These are phyloP conservation scores for Ambastaia sidthimunki DNA, from an alignment of 2,797 vertebrate genomes.

Conservation along the genomic window DNA sequence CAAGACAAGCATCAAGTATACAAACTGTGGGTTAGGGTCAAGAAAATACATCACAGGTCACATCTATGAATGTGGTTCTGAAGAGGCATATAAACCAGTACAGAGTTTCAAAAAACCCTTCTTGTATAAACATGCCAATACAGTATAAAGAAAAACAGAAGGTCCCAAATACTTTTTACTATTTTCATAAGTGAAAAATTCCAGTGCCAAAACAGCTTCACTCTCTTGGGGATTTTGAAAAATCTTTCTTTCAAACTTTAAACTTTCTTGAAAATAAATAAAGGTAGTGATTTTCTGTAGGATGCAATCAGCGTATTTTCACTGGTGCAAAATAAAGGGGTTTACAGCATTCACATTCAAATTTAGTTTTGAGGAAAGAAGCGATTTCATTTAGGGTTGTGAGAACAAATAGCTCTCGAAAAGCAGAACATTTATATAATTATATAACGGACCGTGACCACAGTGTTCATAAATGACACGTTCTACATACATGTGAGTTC, in stretches of 20 bases:
- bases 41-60: conserved; percentile 7
- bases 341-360: neutral
- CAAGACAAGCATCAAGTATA: conserved; percentile 13
- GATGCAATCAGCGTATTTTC: neutral
- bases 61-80: conserved; percentile 27
- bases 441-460: conserved; percentile 20
- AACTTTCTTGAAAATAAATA: conserved; percentile 18
- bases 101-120: conserved; percentile 6
- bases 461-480: conserved; percentile 27
- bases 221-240: neutral
- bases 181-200: neutral
- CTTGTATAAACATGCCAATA: neutral
- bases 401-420: neutral
- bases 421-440: conserved; percentile 2
- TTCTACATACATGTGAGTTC: conserved; percentile 6
- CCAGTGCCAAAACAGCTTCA: neutral
- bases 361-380: neutral
- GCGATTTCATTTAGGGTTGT: conserved; percentile 10
- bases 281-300: neutral
- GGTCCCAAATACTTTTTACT: neutral
- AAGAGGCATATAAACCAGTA: conserved; percentile 8
- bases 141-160: neutral
- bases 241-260: neutral
- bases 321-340: neutral
- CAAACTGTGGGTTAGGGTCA: conserved; percentile 7